These are phyloP conservation scores for Calephelis virginiensis DNA, from an alignment of 1,140 invertebrate genomes.

Conservation along the genomic window DNA sequence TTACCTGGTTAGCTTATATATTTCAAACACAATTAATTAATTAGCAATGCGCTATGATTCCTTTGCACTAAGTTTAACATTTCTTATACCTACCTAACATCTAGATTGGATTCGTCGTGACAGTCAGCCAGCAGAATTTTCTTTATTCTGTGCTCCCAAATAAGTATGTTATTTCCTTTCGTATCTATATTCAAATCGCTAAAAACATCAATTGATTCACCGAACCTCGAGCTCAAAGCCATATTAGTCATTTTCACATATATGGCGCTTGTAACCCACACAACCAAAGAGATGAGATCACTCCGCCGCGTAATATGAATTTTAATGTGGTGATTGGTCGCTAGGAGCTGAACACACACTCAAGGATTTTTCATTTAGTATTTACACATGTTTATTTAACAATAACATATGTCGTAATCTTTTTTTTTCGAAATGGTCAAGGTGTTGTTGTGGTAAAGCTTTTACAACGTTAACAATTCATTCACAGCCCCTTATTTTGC, in stretches of 20 bases:
- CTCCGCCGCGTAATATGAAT: slow-evolving; percentile 49
- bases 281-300: slow-evolving; percentile 61
- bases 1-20: no score
- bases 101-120: no score
- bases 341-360: slow-evolving; percentile 32
- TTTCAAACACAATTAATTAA: no score
- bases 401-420: slow-evolving; percentile 15
- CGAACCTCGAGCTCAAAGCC: slow-evolving; percentile 49
- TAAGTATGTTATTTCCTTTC: slow-evolving; percentile 7
- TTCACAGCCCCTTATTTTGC: no score
- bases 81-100: no score
- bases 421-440: no score
- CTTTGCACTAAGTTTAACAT: no score
- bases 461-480: no score
- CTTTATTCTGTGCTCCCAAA: background rate
- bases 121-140: no score
- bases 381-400: slow-evolving; percentile 20
- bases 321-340: slow-evolving; percentile 53
- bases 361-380: slow-evolving; percentile 25
- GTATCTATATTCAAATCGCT: slow-evolving; percentile 3
- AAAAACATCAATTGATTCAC: slow-evolving; percentile 27
- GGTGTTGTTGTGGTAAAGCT: no score
- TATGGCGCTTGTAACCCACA: slow-evolving; percentile 49
- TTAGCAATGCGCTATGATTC: no score
- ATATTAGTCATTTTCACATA: slow-evolving; percentile 66